These are phyloP conservation scores for Malacoctenus gilli DNA, from an alignment of 2,797 vertebrate genomes.

Conservation along the genomic window DNA sequence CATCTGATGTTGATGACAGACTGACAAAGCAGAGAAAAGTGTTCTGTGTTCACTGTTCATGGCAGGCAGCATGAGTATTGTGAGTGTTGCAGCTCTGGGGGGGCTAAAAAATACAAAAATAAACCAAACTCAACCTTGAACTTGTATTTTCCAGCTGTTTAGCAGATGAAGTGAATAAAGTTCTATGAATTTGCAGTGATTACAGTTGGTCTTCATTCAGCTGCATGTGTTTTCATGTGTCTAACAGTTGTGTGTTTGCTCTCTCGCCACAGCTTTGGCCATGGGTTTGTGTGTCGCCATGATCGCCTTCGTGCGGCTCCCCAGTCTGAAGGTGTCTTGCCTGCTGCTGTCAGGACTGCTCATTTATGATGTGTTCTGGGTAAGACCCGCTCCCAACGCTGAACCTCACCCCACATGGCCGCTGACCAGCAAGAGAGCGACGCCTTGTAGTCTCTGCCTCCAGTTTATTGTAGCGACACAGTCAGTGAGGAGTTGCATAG, in stretches of 20 bases:
- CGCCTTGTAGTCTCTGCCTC: not conserved
- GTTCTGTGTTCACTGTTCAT: not conserved
- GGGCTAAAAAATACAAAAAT: too few relatives aligned
- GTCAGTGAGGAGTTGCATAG: too few relatives aligned
- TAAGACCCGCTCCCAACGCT: slow-evolving; percentile 75
- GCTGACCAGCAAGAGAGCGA: not conserved
- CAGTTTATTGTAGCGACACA: too few relatives aligned
- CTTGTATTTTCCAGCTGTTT: too few relatives aligned
- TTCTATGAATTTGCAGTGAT: too few relatives aligned
- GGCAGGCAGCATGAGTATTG: not conserved
- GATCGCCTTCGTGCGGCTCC: slow-evolving; percentile 98
- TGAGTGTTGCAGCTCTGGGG: not conserved
- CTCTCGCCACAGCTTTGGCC: slow-evolving; percentile 86
- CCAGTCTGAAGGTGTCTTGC: slow-evolving; percentile 99
- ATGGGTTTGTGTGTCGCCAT: slow-evolving; percentile 99
- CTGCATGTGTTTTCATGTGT: too few relatives aligned
- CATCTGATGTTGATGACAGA: slow-evolving; percentile 4
- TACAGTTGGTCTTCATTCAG: too few relatives aligned
- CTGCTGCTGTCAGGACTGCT: slow-evolving; percentile 97
- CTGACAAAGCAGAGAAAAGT: not conserved
- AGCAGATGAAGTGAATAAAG: too few relatives aligned
- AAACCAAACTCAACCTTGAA: too few relatives aligned
- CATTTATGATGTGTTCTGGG: slow-evolving; percentile 99
- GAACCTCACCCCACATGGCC: not conserved
- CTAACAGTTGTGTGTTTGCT: slow-evolving; percentile 1